A percentile compares a stretch with the other conserved stretches of the same genome.
Evolutionary conservation across 2,797 vertebrate species (phyloP).

Genomic region (Schizopygopsis malacanthus): DNA sequence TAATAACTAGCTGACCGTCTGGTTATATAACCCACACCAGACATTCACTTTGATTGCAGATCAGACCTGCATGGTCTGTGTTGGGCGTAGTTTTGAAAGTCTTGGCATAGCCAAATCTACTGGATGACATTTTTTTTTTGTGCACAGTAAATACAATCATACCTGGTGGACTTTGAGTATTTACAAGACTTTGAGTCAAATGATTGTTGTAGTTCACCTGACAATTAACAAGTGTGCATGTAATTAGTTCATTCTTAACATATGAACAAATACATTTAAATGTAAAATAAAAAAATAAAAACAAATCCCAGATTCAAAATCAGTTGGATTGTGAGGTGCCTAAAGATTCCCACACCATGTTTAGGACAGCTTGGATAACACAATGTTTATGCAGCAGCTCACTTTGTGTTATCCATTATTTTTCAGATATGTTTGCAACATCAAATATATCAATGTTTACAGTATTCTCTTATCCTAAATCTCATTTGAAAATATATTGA

Average conservation of each 20-base stretch:
- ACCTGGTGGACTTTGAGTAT: not conserved
- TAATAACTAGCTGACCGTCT: not conserved
- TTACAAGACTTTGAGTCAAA: not conserved
- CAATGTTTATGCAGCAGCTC: not conserved
- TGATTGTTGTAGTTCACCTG: not conserved
- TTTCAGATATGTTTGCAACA: not conserved
- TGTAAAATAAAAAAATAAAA: too few relatives aligned
- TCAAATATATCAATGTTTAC: not conserved
- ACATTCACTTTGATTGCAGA: not conserved
- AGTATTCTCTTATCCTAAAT: not conserved
- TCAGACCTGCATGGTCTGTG: not conserved
- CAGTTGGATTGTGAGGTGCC: not conserved
- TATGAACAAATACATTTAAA: too few relatives aligned
- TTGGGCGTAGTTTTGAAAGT: not conserved
- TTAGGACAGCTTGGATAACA: not conserved
- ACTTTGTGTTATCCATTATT: not conserved
- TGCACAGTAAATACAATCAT: not conserved
- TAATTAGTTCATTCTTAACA: not conserved
- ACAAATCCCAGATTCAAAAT: not conserved
- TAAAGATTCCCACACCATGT: not conserved
- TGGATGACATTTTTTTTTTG: not conserved
- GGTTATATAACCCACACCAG: not conserved
- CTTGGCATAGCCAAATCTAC: not conserved
- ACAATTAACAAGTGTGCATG: not conserved
- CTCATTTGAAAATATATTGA: not conserved